phyloP scores from a whole-genome alignment of 2,113 vertebrate genomes.

The Catharus bicknelli region DNA sequence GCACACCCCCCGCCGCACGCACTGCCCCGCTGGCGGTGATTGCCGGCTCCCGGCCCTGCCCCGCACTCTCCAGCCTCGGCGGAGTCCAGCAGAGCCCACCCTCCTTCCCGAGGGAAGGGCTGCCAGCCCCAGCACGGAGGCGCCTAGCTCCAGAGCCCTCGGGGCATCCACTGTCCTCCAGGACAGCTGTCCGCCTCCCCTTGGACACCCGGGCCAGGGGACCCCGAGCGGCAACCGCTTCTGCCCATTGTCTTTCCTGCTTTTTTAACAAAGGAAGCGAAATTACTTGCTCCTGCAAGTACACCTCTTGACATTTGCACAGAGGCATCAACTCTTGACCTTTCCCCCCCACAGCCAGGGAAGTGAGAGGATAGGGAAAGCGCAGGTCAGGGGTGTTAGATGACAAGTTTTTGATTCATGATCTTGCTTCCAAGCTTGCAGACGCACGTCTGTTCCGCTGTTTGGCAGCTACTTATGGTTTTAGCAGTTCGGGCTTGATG shows the following conservation, averaged over 20 bases:
- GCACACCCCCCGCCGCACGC: not conserved
- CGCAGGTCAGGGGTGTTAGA: not conserved
- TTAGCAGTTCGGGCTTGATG: not conserved
- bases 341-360: not conserved
- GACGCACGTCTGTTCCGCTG: accelerated
- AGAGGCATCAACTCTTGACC: not conserved
- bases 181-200: not conserved
- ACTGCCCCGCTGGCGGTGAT: accelerated
- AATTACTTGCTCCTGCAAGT: not conserved
- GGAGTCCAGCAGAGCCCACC: not conserved
- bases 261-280: not conserved
- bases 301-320: not conserved
- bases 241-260: not conserved
- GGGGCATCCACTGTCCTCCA: not conserved
- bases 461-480: not conserved
- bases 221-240: not conserved
- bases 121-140: not conserved
- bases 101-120: too few species aligned
- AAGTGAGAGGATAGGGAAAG: not conserved
- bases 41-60: not conserved
- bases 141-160: not conserved
- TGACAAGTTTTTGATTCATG: not conserved
- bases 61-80: not conserved
- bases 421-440: not conserved
- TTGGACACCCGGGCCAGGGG: not conserved